Percentiles rank a stretch among this genome's conserved stretches.
Evolutionary conservation across 1,140 invertebrate genomes (phyloP).

Genomic region (Glossosoma conforme): DNA sequence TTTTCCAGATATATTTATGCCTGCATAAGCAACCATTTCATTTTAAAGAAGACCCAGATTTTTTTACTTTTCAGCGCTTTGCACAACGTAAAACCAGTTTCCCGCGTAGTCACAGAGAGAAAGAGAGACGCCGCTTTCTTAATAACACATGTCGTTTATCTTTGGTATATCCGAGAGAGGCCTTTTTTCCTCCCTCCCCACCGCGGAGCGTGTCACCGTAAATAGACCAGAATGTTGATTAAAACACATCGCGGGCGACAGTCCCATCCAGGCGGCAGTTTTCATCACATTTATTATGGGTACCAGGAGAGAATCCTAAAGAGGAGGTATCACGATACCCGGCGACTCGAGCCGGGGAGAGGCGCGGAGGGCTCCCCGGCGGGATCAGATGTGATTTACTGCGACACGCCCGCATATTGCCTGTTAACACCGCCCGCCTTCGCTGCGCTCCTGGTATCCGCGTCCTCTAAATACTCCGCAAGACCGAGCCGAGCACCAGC

Average conservation of each 20-base stretch:
- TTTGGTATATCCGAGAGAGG: too few relatives aligned
- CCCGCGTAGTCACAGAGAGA: too few relatives aligned
- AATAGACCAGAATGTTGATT: conserved; percentile 20
- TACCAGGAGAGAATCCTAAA: conserved; percentile 4
- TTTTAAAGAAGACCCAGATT: too few relatives aligned
- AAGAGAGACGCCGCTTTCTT: too few relatives aligned
- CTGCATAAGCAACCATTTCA: too few relatives aligned
- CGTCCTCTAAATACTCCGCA: conserved; percentile 7
- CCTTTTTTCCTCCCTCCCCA: background rate
- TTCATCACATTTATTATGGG: conserved; percentile 25
- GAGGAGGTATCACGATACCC: conserved; percentile 1
- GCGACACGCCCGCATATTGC: conserved; percentile 27
- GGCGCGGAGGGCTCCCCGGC: background rate
- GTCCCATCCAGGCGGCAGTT: conserved; percentile 11
- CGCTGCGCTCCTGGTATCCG: background rate
- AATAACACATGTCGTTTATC: too few relatives aligned
- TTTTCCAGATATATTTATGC: too few relatives aligned
- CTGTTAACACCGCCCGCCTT: conserved; percentile 22
- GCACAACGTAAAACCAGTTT: too few relatives aligned
- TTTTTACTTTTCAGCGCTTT: too few relatives aligned
- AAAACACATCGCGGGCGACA: conserved; percentile 19
- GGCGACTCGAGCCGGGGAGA: background rate
- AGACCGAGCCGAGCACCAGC: conserved; percentile 17
- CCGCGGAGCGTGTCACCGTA: conserved; percentile 7
- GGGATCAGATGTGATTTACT: conserved; percentile 27